phyloP scores from a whole-genome alignment of 2,888 invertebrate species.

The Ichneumoninae sp. region DNA sequence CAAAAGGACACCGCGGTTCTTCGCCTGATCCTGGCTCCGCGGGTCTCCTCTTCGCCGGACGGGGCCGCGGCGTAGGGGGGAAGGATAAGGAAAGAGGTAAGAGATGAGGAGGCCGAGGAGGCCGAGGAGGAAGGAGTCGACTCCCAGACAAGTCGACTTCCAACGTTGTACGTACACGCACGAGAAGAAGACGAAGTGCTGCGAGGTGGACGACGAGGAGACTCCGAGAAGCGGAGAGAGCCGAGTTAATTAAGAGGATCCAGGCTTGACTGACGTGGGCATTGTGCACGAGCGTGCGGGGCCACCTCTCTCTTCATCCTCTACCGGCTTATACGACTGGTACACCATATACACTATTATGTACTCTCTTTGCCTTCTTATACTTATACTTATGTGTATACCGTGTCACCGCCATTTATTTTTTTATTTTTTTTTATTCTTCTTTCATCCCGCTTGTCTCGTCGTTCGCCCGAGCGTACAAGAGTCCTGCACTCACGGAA shows the following conservation, averaged over 20 bases:
- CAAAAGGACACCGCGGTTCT: conserved; percentile 76
- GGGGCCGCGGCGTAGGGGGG: conserved; percentile 64
- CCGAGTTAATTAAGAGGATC: conserved; percentile 82
- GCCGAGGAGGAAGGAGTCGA: conserved; percentile 59
- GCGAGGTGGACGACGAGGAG: conserved; percentile 58
- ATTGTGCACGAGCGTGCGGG: conserved; percentile 76
- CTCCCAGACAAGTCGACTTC: conserved; percentile 15
- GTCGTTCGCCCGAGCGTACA: conserved; percentile 25
- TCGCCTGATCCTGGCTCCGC: conserved; percentile 21
- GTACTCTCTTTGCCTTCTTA: conserved; percentile 29
- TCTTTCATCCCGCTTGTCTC: conserved; percentile 16
- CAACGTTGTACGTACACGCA: conserved; percentile 34
- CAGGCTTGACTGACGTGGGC: conserved; percentile 80
- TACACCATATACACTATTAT: conserved; percentile 25
- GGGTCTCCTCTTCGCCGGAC: conserved; percentile 52
- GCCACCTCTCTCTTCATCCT: conserved; percentile 59
- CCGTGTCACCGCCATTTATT: conserved; percentile 16
- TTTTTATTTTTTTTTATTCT: not conserved
- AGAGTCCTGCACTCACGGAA: conserved; percentile 17
- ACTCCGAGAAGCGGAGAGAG: conserved; percentile 65
- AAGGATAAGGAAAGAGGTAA: conserved; percentile 45
- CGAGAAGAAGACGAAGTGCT: conserved; percentile 69
- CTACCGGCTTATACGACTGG: conserved; percentile 53
- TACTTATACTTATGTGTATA: conserved; percentile 38
- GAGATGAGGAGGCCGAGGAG: conserved; percentile 52